phyloP scores from a whole-genome alignment of 2,113 vertebrate genomes.

The Brachirus orientalis region DNA sequence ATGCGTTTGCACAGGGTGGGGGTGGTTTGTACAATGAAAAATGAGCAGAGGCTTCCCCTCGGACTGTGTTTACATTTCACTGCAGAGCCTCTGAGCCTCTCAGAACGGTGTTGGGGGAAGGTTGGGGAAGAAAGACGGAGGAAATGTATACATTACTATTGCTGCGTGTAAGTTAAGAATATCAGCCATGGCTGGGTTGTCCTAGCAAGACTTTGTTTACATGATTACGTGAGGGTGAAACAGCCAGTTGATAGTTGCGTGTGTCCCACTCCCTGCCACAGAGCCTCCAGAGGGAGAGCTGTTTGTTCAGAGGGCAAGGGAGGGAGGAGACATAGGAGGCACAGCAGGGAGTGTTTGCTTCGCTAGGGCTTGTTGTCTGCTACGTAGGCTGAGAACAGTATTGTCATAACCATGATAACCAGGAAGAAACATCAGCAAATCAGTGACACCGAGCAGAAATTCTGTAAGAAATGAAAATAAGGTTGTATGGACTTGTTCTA shows the following conservation, averaged over 20 bases:
- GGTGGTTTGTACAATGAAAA: constrained; percentile 35
- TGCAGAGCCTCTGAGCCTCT: constrained; percentile 13
- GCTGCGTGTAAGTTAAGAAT: constrained; percentile 31
- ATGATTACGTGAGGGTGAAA: constrained; percentile 19
- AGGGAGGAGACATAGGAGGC: constrained; percentile 26
- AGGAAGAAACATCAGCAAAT: constrained; percentile 32
- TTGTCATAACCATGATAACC: constrained; percentile 12
- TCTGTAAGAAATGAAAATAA: constrained; percentile 13
- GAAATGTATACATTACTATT: constrained; percentile 27
- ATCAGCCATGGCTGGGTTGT: constrained; percentile 14
- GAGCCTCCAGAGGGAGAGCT: constrained; percentile 48
- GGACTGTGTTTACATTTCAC: constrained; percentile 61
- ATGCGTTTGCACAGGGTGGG: constrained; percentile 18
- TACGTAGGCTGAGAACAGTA: constrained; percentile 5
- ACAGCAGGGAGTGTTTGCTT: constrained; percentile 53
- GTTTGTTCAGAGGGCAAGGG: constrained; percentile 59
- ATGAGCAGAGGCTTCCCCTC: constrained; percentile 41
- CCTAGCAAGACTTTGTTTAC: constrained; percentile 19
- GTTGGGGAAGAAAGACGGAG: constrained; percentile 12
- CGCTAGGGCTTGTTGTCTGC: constrained; percentile 37
- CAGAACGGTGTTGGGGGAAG: neutral
- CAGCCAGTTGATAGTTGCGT: constrained; percentile 26
- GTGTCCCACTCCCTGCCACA: constrained; percentile 21
- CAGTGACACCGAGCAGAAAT: neutral
- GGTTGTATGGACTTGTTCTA: constrained; percentile 31